phyloP scores from a whole-genome alignment of 2,888 invertebrate genomes.

The Himalopsyche anomala region DNA sequence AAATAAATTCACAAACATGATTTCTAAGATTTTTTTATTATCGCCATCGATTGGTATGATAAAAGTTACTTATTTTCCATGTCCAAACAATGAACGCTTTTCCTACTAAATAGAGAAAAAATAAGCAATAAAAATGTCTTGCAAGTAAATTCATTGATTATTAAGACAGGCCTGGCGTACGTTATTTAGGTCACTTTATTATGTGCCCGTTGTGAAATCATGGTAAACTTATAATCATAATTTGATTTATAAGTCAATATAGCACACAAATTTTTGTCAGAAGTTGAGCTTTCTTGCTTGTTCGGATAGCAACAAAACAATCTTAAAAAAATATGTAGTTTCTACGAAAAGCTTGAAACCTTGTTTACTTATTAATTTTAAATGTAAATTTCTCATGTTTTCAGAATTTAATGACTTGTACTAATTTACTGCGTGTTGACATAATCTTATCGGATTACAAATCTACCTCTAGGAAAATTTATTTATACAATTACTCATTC shows the following conservation, averaged over 20 bases:
- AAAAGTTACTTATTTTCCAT: no score
- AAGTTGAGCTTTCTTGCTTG: neutral
- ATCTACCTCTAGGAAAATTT: neutral
- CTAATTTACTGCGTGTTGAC: neutral
- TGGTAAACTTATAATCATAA: neutral
- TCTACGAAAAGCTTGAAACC: neutral
- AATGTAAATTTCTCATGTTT: neutral
- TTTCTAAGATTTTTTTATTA: no score
- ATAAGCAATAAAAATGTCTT: neutral
- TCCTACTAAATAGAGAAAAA: no score
- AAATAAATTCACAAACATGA: no score
- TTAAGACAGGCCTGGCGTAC: neutral
- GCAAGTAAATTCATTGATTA: neutral
- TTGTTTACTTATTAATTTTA: no score
- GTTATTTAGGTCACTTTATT: neutral
- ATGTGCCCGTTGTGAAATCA: neutral
- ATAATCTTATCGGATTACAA: neutral
- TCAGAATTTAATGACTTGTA: neutral
- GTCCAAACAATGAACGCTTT: neutral
- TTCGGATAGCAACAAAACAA: neutral
- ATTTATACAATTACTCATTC: neutral
- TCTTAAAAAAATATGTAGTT: neutral
- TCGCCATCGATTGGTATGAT: no score
- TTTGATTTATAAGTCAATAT: neutral
- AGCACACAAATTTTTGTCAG: neutral